phyloP scores from a whole-genome alignment of 2,888 invertebrate species.

The Synergus japonicus region DNA sequence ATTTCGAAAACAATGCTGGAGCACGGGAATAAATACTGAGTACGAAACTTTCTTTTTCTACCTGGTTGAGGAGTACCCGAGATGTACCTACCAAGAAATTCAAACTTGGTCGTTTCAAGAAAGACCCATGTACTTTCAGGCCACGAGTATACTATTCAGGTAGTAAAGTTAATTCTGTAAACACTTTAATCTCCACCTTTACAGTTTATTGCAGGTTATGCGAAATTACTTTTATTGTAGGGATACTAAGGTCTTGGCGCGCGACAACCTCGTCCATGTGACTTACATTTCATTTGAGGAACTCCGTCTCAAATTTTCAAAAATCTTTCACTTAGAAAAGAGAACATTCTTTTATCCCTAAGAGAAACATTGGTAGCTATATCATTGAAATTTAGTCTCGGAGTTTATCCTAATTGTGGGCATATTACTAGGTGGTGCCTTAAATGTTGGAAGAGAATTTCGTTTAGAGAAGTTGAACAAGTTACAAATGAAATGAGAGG shows the following conservation, averaged over 20 bases:
- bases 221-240: constrained; percentile 67
- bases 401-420: too few species aligned
- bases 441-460: not conserved
- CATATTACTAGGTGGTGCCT: too few species aligned
- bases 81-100: not conserved
- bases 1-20: constrained; percentile 8
- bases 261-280: not conserved
- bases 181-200: constrained; percentile 69
- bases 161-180: constrained; percentile 73
- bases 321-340: too few species aligned
- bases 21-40: not conserved
- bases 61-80: constrained; percentile 53
- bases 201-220: constrained; percentile 67
- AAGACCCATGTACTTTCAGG: not conserved
- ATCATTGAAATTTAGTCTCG: too few species aligned
- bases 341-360: too few species aligned
- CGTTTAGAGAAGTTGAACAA: not conserved
- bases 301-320: not conserved
- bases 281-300: not conserved
- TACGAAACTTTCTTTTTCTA: constrained; percentile 58
- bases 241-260: constrained; percentile 42
- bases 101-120: not conserved
- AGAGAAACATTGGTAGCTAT: too few species aligned
- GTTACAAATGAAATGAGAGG: not conserved
- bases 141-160: constrained; percentile 44